Percentiles rank a stretch among this genome's conserved stretches.
phyloP scores from a whole-genome alignment of 2,113 vertebrate genomes.

The Peromyscus leucopus region DNA sequence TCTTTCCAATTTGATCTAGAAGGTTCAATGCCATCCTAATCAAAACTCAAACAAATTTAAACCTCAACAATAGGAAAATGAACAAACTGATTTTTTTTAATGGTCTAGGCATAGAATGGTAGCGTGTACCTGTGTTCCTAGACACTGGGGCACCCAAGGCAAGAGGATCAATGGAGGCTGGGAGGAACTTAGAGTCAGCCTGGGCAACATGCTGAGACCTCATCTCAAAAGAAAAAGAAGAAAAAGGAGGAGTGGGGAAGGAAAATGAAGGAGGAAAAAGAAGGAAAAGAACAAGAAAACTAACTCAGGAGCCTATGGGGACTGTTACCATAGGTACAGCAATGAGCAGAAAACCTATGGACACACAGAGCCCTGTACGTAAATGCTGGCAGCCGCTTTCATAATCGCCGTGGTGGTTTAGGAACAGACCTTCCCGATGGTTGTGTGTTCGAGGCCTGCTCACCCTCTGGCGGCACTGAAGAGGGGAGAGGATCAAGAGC shows the following conservation, averaged over 20 bases:
- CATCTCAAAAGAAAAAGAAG: not conserved
- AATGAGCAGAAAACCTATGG: not conserved
- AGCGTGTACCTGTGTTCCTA: not conserved
- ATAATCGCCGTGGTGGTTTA: not conserved
- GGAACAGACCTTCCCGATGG: not conserved
- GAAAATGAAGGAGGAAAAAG: not conserved
- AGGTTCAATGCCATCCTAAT: not conserved
- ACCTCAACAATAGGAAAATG: not conserved
- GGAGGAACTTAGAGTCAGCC: not conserved
- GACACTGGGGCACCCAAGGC: not conserved
- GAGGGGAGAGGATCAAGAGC: not conserved
- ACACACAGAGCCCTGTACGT: not conserved
- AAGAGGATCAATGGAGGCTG: not conserved
- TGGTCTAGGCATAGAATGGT: not conserved
- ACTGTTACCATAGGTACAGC: not conserved
- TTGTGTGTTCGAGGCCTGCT: not conserved
- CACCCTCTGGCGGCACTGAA: not conserved
- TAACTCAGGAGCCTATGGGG: not conserved
- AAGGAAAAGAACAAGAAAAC: not conserved
- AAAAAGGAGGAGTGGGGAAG: not conserved
- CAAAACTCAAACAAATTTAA: not conserved
- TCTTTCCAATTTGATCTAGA: not conserved
- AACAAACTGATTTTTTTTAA: not conserved
- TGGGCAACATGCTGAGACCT: too few relatives aligned
- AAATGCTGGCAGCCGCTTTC: not conserved